A percentile compares a stretch with the other conserved stretches of the same genome.
Evolutionary conservation across 2,797 vertebrate species (phyloP).

Genomic region (Gadopsis marmoratus): DNA sequence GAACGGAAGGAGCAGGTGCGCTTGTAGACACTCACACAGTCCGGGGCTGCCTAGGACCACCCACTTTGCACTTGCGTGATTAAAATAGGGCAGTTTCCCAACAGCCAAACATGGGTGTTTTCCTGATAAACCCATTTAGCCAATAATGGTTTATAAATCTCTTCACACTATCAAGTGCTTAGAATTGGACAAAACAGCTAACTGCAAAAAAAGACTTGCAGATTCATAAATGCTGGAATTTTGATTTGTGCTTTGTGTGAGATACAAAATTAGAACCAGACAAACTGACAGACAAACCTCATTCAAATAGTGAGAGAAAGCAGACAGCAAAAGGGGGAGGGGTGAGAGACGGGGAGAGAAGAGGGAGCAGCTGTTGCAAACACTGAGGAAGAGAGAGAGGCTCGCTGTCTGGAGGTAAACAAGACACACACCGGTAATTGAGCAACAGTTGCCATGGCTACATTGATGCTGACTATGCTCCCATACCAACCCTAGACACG

Average conservation of each 20-base stretch:
- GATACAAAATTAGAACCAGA: neutral
- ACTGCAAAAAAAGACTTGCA: neutral
- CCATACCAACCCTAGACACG: slow-evolving; percentile 13
- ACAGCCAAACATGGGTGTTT: neutral
- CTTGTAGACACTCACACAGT: neutral
- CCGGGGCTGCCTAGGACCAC: no score
- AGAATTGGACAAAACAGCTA: no score
- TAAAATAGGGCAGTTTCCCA: neutral
- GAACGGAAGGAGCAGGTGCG: neutral
- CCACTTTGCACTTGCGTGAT: neutral
- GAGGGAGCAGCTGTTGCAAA: slow-evolving; percentile 65
- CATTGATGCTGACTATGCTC: slow-evolving; percentile 56
- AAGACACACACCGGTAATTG: slow-evolving; percentile 62
- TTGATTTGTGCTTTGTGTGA: neutral
- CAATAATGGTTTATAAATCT: neutral
- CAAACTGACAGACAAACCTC: neutral
- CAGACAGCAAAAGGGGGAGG: neutral
- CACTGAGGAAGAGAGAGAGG: slow-evolving; percentile 28
- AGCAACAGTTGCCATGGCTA: slow-evolving; percentile 62
- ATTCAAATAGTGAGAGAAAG: neutral
- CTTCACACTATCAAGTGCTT: neutral
- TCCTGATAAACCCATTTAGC: neutral
- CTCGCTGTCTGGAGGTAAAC: slow-evolving; percentile 54
- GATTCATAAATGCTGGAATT: neutral
- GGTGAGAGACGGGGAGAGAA: slow-evolving; percentile 16